Conservation (phyloP, 2,113 vertebrate genomes). For the Sinocyclocheilus maitianheensis region DNA sequence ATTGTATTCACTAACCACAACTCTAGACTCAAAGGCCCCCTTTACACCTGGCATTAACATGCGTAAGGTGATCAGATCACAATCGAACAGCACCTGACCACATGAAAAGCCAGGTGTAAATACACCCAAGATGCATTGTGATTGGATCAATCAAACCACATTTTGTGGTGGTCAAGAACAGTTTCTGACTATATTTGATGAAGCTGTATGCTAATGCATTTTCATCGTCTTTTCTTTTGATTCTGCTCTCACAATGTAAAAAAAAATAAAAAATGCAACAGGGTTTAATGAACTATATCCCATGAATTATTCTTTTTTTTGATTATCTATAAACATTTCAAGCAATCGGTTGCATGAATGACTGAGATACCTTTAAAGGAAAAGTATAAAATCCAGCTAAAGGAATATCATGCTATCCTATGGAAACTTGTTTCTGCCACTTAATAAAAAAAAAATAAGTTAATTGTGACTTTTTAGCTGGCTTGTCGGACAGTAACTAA, state of each 20-base stretch:
- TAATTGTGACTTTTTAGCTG: no score
- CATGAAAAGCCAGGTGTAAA: slow-evolving; percentile 23
- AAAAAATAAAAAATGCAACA: neutral
- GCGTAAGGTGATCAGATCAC: neutral
- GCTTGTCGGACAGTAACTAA: no score
- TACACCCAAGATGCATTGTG: slow-evolving; percentile 5
- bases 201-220: neutral
- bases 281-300: neutral
- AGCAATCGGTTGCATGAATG: neutral
- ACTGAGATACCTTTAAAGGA: neutral
- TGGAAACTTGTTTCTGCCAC: no score
- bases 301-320: neutral
- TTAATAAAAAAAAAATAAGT: no score
- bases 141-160: neutral
- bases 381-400: neutral
- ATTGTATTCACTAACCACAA: slow-evolving; percentile 14
- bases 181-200: neutral
- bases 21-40: neutral
- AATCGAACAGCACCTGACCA: neutral
- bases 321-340: neutral
- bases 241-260: neutral
- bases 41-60: slow-evolving; percentile 4
- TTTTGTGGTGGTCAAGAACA: neutral
- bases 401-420: neutral
- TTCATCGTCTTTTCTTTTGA: neutral